Base-by-base conservation (phyloP, 2,888 invertebrate species). In the Eurytoma californica region DNA sequence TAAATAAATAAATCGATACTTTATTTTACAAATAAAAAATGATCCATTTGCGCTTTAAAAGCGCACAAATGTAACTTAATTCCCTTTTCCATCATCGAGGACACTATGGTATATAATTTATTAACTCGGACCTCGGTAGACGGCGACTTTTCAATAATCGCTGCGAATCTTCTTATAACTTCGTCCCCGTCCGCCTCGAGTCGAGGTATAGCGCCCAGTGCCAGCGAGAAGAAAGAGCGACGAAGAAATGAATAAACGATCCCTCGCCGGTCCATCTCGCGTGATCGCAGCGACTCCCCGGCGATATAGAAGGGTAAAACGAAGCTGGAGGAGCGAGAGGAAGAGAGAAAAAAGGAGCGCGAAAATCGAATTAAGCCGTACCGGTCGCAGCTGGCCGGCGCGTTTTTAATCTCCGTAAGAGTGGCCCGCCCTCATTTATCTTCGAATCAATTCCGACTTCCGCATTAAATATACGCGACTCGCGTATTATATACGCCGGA, bases 371-470 rank as follows among this genome's bases (percentile, higher is more conserved):
- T 75, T 60, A 67, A 55, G 53, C 51, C 7, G 53, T 28, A 28
- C 39, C 66, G 18, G 24, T n/a, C 30, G 18, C 65, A 28, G 47
- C 57, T 18, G 18, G 49, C 18, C 55, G 18, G 49, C 28, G 47
- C 28, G 53, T 63, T 63, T 76, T 70, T 76, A 69, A 76, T 76
- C 69, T 76, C 28, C 53, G 57, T 63, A 63, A 69, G 47, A 69
- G 69, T 55, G 49, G 3, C 30, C 28, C 14, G n/a, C 16, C 24
- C 24, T 28, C 53, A 53, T 72, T 72, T 53, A 30, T 72, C 61
- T 28, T 30, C 51, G 14, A 70, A 72, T 72, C 70, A 60, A 72
- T 72, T 61, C 61, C 0, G 61, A 61, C 65, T 63, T 53, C 7
- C 53, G 65, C 65, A 18, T 63, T 53, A 47, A 63, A 73, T 65